Base-by-base conservation (phyloP, 2,888 invertebrate species). In the Andrena minutula region DNA sequence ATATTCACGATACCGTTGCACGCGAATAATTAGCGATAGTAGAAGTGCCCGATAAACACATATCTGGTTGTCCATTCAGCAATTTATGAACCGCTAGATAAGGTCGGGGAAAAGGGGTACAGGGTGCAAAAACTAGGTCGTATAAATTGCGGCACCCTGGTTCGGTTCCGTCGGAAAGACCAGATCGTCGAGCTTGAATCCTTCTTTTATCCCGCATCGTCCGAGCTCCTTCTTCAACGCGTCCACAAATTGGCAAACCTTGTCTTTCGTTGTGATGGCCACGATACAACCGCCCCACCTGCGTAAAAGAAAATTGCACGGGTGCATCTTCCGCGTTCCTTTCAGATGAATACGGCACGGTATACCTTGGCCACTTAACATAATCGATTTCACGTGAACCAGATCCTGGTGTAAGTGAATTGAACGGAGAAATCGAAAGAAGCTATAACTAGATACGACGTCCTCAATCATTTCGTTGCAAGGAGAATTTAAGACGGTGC, bases 211-310 rank as follows among this genome's bases (percentile, higher is more conserved):
- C 47, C 86, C 78, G n/a, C 85, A 78, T 30, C 75, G 77, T 30
- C 79, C 98, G 94, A 96, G 98, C 75, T 96, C 95, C 69, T 96
- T 95, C 92, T 96, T 96, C 73, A 99, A 94, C 68, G 94, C 94
- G 23, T 95, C 94, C 60, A 98, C 95, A 92, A 97, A 98, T 82
- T 95, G 94, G 16, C 95, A 94, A 6, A 97, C 96, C 82, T 95
- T 95, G 65, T 96, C 95, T 75, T 95, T 95, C 0, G 96, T 95
- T 73, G 97, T 96, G 85, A 99, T 94, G 23, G 98, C 98, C 12
- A 99, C 98, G 73, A 97, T 96, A 94, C 99, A 99, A 5, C 99
- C 99, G 51, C 99, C 99, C 99, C 99, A 99, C 7, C 97, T 97
- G 89, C n/a, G 5, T 28, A 49, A 69, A 74, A 81, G 47, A 35